Evolutionary conservation across 2,113 vertebrate genomes (phyloP), one percentile per base, ranked within the genome.

Genomic region (Apaloderma vittatum): DNA sequence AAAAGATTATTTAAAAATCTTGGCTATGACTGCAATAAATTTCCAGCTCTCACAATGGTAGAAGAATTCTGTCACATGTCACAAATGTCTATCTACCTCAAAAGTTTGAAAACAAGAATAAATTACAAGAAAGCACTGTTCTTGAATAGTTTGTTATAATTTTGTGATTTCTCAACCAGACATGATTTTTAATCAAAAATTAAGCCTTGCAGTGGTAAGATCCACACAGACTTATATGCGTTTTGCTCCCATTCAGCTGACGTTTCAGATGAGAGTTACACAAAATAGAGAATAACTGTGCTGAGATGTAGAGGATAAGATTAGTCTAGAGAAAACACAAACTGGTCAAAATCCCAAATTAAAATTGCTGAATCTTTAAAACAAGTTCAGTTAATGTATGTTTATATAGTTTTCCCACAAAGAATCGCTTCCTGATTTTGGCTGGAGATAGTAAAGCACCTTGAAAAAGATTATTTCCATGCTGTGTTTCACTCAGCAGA

Each of bases 161-260:
- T 74, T 51, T 51, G 19, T 75, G 32, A 52, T 86, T 88, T 77
- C 55, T 86, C 22, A 62, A 16, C 15, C 55, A 76, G 62, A 43
- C 6, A 4, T 55, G 32, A 43, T 45, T 68, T 73, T 77, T 57
- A 83, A 43, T 46, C 1, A 74, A 71, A 77, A 86, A 63, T 24
- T 9, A n/a, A 77, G 12, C 12, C 22, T 82, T 70, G 16, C 13
- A 17, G 12, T 18, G 34, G 29, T 30, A 52, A 86, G 24, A 80
- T 18, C 37, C 40, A 23, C 7, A 48, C 0, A 2, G 58, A 62
- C 6, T 2, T 34, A 49, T 3, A 13, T 10, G 5, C 4, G 8
- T 65, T 76, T 81, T 57, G 37, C n/a, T 58, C 16, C 62, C 30
- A 43, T 59, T 59, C 48, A n/a, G 34, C 29, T 86, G 61, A 57